Conservation (phyloP, 2,113 vertebrate species). For the Actenoides lindsayi region DNA sequence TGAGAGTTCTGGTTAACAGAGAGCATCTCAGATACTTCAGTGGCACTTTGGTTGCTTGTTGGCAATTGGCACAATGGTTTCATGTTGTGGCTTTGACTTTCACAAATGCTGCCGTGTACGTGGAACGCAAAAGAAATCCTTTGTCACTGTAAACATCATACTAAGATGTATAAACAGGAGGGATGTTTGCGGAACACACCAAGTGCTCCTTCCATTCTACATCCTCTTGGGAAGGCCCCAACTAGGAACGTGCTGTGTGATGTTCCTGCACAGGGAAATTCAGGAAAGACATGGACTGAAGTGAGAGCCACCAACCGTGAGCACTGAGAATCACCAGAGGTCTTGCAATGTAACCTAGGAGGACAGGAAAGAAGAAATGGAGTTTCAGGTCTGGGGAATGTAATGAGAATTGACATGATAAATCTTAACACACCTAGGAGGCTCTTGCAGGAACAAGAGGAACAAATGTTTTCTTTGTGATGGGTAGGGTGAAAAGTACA, state of each 20-base stretch:
- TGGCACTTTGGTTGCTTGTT: background rate
- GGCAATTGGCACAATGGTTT: background rate
- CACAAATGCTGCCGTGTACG: background rate
- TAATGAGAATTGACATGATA: background rate
- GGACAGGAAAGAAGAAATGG: background rate
- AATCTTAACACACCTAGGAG: background rate
- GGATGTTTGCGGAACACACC: background rate
- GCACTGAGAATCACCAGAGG: background rate
- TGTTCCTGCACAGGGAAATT: background rate
- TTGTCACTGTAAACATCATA: background rate
- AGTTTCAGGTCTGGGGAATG: background rate
- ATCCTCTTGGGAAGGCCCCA: background rate
- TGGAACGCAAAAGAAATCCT: background rate
- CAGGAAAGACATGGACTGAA: background rate
- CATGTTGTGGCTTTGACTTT: background rate
- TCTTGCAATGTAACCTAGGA: background rate
- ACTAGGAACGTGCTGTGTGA: rapidly evolving
- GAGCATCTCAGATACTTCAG: background rate
- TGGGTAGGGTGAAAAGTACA: background rate
- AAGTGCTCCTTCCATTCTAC: background rate
- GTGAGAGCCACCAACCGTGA: background rate
- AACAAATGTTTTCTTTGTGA: background rate
- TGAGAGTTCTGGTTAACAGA: background rate
- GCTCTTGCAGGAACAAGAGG: background rate
- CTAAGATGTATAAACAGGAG: background rate